Conservation (phyloP, 2,888 invertebrate genomes). For the Ceratothoa steindachneri region DNA sequence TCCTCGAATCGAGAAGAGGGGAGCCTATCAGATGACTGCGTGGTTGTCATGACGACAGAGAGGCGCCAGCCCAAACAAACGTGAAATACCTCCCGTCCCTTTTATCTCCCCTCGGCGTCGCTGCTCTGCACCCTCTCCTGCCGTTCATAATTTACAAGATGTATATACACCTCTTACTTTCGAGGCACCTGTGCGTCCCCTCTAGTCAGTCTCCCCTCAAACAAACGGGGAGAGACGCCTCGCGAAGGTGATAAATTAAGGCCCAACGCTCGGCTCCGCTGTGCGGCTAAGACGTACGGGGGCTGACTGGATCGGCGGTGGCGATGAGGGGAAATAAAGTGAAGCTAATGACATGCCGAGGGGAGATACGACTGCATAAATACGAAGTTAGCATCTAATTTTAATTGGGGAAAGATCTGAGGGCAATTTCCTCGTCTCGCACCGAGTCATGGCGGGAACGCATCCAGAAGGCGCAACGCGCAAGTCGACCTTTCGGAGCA, state of each 20-base stretch:
- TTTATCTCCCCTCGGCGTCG: conserved; percentile 2
- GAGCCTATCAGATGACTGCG: conserved; percentile 2
- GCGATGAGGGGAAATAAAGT: conserved; percentile 3
- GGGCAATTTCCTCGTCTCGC: not conserved
- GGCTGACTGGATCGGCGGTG: not conserved
- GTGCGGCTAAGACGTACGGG: too few relatives aligned
- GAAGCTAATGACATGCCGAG: conserved; percentile 3
- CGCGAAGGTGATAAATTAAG: conserved; percentile 2
- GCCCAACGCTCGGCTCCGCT: not conserved
- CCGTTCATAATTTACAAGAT: conserved; percentile 8
- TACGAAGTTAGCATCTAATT: conserved; percentile 9
- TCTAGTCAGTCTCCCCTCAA: not conserved
- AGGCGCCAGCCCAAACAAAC: conserved; percentile 4
- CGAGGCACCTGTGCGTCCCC: not conserved
- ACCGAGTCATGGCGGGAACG: not conserved
- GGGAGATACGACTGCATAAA: conserved; percentile 7
- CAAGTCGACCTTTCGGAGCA: not conserved
- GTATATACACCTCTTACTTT: not conserved
- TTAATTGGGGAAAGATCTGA: conserved; percentile 13
- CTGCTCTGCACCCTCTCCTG: not conserved
- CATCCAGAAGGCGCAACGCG: not conserved
- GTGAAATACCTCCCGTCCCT: not conserved
- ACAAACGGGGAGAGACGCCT: not conserved
- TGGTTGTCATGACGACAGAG: not conserved
- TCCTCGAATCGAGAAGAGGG: conserved; percentile 8